phyloP scores from a whole-genome alignment of 2,888 invertebrate species.

The Bugula neritina region DNA sequence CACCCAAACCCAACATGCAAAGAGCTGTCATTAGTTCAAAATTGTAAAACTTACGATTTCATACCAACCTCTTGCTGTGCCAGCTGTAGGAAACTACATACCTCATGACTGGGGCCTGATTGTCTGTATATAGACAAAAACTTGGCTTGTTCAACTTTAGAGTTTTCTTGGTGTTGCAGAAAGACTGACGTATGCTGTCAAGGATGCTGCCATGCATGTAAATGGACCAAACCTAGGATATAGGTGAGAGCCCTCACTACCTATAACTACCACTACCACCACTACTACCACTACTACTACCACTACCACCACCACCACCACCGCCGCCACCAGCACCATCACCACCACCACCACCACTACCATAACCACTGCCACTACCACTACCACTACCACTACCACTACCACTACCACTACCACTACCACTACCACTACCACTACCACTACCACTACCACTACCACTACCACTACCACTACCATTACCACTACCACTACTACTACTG shows the following conservation, averaged over 20 bases:
- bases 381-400: not conserved
- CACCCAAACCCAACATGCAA: not conserved
- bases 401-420: not conserved
- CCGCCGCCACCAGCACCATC: not conserved
- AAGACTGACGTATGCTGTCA: not conserved
- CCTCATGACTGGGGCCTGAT: not conserved
- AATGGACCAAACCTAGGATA: not conserved
- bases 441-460: not conserved
- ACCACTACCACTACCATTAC: not conserved
- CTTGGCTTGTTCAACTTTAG: not conserved
- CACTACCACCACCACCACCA: not conserved
- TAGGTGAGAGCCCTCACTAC: not conserved
- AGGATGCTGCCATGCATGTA: not conserved
- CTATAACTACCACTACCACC: not conserved
- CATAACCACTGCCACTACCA: not conserved
- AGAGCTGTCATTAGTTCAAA: not conserved
- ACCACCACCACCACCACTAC: not conserved
- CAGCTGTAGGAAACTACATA: not conserved
- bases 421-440: not conserved
- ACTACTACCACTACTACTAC: not conserved
- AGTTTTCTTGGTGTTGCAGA: not conserved
- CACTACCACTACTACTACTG: too few species aligned
- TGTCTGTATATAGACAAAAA: not conserved
- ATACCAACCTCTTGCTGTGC: not conserved
- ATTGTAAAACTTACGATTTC: not conserved